Evolutionary conservation across 2,888 invertebrate genomes (phyloP), one percentile per base, ranked within the genome.

Genomic region (Megaustenia siamemsis): DNA sequence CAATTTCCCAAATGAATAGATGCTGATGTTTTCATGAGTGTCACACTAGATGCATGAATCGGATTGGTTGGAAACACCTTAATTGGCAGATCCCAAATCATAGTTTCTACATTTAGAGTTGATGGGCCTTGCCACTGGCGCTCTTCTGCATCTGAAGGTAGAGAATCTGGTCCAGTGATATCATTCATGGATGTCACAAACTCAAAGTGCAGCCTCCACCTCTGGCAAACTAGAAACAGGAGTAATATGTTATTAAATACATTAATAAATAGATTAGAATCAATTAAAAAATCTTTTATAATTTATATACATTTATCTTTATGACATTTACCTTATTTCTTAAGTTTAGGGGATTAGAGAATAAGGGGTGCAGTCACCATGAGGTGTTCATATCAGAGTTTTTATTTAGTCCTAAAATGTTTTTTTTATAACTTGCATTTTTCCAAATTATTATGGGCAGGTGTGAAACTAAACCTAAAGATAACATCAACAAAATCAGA

Each of bases 51-150:
- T 8, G 92, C 92, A 87, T 91, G 91, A 32, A 93, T 88, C 5
- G 98, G 98, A 88, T 97, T 96, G 10, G 98, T 97, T 0, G 99
- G 97, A 94, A 97, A 98, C 86, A 99, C 96, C 92, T 97, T 97
- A 82, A 99, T 96, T 0, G 99, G 98, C 82, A 99, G 95, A 94
- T 99, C 98, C 99, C 99, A 99, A 24, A 98, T 97, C 98, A 99
- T 98, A 0, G 99, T 99, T 94, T 99, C 99, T 85, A 99, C 98
- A 21, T 97, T 96, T 49, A 98, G 95, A 88, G 96, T 96, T 2
- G 96, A 95, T 0, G 98, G 98, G 0, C 97, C 98, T 90, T 96
- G 96, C 96, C 98, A 97, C 32, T 95, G 95, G 28, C 94, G 88
- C 68, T 94, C 96, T 43, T 95, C 95, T 43, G 95, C 95, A 85